Base-by-base conservation (phyloP, 2,888 invertebrate species). In the Idaea straminata region DNA sequence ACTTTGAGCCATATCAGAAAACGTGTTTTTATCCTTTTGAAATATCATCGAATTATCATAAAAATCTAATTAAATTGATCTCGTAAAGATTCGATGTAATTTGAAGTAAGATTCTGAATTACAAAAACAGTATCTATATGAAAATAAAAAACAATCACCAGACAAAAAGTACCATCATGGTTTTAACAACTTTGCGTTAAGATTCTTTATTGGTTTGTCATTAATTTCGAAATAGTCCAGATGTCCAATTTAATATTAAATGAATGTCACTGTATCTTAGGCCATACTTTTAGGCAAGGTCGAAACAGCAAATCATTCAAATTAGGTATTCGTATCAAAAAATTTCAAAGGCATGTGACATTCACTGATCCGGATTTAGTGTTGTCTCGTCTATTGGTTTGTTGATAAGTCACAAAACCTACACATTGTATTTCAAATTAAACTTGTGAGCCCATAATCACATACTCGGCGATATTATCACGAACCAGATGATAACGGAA, bases 301-400 rank as follows among this genome's bases (percentile, higher is more conserved):
- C 25, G 15, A 61, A 47, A 47, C 47, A 47, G 47, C 47, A 47
- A 47, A 47, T 47, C 47, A 47, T 47, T 10, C 0, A 47, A 47
- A 7, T 47, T 47, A 47, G 47, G 47, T 47, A 47, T 47, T 47
- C 47, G 47, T 47, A 47, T 47, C 47, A 47, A 47, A 47, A n/a
- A 47, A 47, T 47, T 47, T 47, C 47, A 47, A 47, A 47, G 47
- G 47, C 47, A 47, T 47, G 47, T 47, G 47, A 47, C 47, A 47
- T 47, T 47, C 47, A 25, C 25, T 47, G 13, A 47, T 47, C 47
- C 47, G 47, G 47, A 47, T 47, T 47, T 47, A 13, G 47, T 47
- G 7, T 47, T 47, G 47, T 47, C 47, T 47, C 47, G 47, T 47
- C 4, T 47, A 47, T 47, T 10, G 47, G 10, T 47, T 47, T 47